These are phyloP conservation scores for Acanthococcus lagerstroemiae DNA, from an alignment of 2,888 invertebrate genomes.

Conservation along the genomic window DNA sequence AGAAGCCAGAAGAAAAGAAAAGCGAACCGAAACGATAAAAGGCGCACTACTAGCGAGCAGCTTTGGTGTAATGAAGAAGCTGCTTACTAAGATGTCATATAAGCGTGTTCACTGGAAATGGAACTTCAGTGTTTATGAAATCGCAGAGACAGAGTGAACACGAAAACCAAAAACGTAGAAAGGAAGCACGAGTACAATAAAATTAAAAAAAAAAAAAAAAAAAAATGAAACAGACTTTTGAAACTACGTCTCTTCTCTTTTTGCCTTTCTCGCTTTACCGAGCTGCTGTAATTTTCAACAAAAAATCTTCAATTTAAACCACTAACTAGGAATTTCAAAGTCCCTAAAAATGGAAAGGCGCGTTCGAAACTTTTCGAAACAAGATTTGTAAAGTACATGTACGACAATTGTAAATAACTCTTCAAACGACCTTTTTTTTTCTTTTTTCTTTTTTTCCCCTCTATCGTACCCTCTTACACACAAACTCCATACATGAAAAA, in stretches of 20 bases:
- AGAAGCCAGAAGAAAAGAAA: too few species aligned
- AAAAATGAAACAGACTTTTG: neutral
- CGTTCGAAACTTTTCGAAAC: slow-evolving; percentile 25
- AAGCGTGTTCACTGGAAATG: neutral
- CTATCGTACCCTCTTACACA: neutral
- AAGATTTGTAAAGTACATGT: slow-evolving; percentile 22
- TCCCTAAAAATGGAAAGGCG: slow-evolving; percentile 19
- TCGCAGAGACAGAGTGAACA: neutral
- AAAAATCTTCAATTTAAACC: slow-evolving; percentile 21
- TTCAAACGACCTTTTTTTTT: slow-evolving; percentile 19
- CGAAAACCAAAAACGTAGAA: too few species aligned
- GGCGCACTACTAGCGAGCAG: too few species aligned
- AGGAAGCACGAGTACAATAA: neutral
- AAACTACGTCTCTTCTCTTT: neutral
- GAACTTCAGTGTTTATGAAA: neutral
- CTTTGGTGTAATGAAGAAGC: neutral
- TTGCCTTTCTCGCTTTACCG: neutral
- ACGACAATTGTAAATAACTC: slow-evolving; percentile 24
- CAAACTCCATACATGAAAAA: too few species aligned
- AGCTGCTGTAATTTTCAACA: slow-evolving; percentile 18
- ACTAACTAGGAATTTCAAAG: slow-evolving; percentile 23
- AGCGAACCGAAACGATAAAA: too few species aligned
- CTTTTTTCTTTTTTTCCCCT: neutral
- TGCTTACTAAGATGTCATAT: neutral
- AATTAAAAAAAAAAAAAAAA: neutral